phyloP scores from a whole-genome alignment of 2,113 vertebrate species.

The Urocynchramus pylzowi region DNA sequence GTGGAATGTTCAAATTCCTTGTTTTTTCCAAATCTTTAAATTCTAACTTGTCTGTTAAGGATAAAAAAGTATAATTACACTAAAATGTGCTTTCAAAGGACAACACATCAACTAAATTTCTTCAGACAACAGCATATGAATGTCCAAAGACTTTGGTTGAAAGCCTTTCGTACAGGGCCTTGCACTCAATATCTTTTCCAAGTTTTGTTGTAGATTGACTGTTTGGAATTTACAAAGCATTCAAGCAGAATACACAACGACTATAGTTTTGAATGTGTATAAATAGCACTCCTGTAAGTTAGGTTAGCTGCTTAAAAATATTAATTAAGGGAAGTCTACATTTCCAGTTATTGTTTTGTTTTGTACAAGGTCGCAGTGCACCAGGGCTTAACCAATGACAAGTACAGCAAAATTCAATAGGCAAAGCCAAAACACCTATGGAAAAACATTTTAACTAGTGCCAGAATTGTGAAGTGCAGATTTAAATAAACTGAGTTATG shows the following conservation, averaged over 20 bases:
- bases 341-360: not conserved
- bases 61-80: slow-evolving; percentile 2
- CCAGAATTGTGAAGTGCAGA: slow-evolving; percentile 42
- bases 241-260: not conserved
- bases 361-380: not conserved
- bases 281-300: not conserved
- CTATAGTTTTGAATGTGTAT: not conserved
- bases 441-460: slow-evolving; percentile 36
- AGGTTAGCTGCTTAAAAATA: not conserved
- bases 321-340: not conserved
- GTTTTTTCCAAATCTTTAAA: slow-evolving; percentile 14
- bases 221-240: not conserved
- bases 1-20: not conserved
- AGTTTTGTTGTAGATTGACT: not conserved
- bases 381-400: not conserved
- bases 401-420: not conserved
- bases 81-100: not conserved
- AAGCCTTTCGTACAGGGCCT: not conserved
- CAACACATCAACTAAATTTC: not conserved
- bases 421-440: not conserved
- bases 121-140: slow-evolving; percentile 11
- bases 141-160: not conserved
- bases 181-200: not conserved
- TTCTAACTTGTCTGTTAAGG: not conserved
- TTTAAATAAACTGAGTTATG: slow-evolving; percentile 61